These are phyloP conservation scores for Araneus ventricosus DNA, from an alignment of 1,140 invertebrate species.

Conservation along the genomic window DNA sequence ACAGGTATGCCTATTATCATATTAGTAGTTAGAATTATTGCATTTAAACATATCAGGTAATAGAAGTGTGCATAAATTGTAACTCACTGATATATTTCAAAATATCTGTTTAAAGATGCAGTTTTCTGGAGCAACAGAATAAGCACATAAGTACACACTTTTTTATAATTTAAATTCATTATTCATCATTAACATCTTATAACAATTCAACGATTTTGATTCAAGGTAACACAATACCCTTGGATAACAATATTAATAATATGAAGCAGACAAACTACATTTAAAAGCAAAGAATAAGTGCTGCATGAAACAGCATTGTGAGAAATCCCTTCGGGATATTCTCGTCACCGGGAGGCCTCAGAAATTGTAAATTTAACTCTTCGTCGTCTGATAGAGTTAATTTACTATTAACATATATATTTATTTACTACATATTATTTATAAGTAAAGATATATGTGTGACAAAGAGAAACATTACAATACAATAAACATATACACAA, in stretches of 20 bases:
- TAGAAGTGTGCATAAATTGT: too few relatives aligned
- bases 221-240: slow-evolving; percentile 16
- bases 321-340: slow-evolving; percentile 59
- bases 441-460: background rate
- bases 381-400: background rate
- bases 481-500: slow-evolving; percentile 1
- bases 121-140: background rate
- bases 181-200: slow-evolving; percentile 10
- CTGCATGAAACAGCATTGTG: slow-evolving; percentile 4
- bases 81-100: too few relatives aligned
- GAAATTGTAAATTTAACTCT: slow-evolving; percentile 20
- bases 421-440: background rate
- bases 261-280: slow-evolving; percentile 17
- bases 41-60: too few relatives aligned
- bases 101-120: too few relatives aligned
- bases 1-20: too few relatives aligned
- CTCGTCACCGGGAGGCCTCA: slow-evolving; percentile 57
- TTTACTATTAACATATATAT: slow-evolving; percentile 44
- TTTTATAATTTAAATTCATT: background rate
- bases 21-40: too few relatives aligned
- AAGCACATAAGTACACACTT: background rate
- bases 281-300: slow-evolving; percentile 45
- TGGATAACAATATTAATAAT: slow-evolving; percentile 28
- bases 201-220: slow-evolving; percentile 41
- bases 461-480: background rate